phyloP scores from a whole-genome alignment of 1,140 invertebrate species.

The Panulirus ornatus region DNA sequence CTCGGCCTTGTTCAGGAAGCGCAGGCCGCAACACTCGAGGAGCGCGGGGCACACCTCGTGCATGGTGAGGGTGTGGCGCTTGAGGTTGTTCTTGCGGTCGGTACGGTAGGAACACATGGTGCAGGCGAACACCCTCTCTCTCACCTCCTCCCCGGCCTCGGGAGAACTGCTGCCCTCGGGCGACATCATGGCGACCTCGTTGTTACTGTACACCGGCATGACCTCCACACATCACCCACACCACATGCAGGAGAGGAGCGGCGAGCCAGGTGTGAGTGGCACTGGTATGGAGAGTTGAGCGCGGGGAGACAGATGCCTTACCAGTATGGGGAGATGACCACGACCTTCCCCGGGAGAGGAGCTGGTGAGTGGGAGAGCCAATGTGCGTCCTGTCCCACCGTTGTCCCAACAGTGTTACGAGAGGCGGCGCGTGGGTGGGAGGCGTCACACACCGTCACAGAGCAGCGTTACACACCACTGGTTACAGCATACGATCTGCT shows the following conservation, averaged over 20 bases:
- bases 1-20: constrained; percentile 79
- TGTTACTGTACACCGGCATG: not conserved
- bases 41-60: constrained; percentile 78
- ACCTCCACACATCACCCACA: not conserved
- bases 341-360: constrained; percentile 6
- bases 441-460: constrained; percentile 57
- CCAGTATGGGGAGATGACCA: not conserved
- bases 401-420: constrained; percentile 39
- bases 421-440: constrained; percentile 52
- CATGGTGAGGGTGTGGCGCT: constrained; percentile 80
- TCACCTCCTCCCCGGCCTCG: constrained; percentile 8
- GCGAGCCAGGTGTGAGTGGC: not conserved
- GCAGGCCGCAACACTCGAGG: constrained; percentile 79
- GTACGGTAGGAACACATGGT: constrained; percentile 79
- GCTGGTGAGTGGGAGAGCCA: not conserved
- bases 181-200: not conserved
- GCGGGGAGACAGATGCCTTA: too few relatives aligned
- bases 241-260: not conserved
- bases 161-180: not conserved
- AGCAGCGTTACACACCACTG: constrained; percentile 56
- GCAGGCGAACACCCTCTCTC: constrained; percentile 59
- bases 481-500: constrained; percentile 12
- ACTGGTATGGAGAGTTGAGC: not conserved
- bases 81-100: constrained; percentile 80
- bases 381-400: constrained; percentile 9